Evolutionary conservation across 2,113 vertebrate species (phyloP).

Genomic region (Anolis sagrei): DNA sequence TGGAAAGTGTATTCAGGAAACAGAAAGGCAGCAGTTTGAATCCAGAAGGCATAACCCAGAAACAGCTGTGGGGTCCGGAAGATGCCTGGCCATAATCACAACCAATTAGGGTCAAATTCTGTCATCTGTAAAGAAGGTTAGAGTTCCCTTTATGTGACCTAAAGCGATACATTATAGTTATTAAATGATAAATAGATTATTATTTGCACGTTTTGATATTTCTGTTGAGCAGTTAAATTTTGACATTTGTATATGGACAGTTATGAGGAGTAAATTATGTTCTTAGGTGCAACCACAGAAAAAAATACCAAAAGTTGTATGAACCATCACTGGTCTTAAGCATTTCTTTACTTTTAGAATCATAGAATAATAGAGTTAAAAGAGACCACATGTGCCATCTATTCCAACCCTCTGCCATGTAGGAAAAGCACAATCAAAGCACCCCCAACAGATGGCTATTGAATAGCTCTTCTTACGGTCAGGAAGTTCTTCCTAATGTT

Average conservation of each 20-base stretch:
- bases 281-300: not conserved
- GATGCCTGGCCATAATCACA: not conserved
- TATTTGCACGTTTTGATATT: not conserved
- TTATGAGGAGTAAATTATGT: not conserved
- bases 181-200: not conserved
- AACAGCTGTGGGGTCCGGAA: constrained; percentile 11
- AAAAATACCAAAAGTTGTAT: not conserved
- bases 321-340: too few relatives aligned
- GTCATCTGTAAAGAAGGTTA: not conserved
- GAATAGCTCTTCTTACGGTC: too few relatives aligned
- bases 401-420: too few relatives aligned
- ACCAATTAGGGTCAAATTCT: constrained; percentile 6
- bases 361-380: too few relatives aligned
- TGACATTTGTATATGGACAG: not conserved
- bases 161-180: not conserved
- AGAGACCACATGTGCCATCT: too few relatives aligned
- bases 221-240: not conserved
- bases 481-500: too few relatives aligned
- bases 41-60: not conserved
- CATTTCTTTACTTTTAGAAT: too few relatives aligned
- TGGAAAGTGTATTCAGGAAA: not conserved
- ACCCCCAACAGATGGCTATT: too few relatives aligned
- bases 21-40: constrained; percentile 28
- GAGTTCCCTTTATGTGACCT: not conserved
- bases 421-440: too few relatives aligned